phyloP scores from a whole-genome alignment of 1,140 invertebrate genomes.

The Stegodyphus mimosarum region DNA sequence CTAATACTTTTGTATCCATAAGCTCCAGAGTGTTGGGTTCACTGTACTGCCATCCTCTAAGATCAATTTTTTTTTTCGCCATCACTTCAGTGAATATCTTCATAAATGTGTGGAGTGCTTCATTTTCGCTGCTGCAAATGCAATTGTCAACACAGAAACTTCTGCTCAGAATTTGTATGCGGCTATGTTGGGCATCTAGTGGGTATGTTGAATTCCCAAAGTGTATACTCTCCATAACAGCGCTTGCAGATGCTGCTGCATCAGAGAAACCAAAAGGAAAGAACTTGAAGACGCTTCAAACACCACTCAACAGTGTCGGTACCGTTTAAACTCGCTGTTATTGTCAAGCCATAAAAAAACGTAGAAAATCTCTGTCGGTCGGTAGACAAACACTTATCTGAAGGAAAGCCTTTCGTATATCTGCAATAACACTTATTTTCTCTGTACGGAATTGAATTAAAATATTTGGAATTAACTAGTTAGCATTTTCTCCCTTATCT shows the following conservation, averaged over 20 bases:
- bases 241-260: background rate
- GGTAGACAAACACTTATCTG: too few species aligned
- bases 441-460: too few species aligned
- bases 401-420: too few species aligned
- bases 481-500: too few species aligned
- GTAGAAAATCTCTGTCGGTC: too few species aligned
- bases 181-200: too few species aligned
- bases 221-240: background rate
- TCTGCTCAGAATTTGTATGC: background rate
- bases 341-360: too few species aligned
- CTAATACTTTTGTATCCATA: background rate
- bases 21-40: background rate
- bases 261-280: background rate
- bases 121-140: background rate
- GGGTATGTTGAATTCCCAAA: background rate
- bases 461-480: too few species aligned
- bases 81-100: constrained; percentile 13
- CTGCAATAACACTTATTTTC: too few species aligned
- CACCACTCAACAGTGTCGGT: background rate
- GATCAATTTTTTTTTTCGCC: constrained; percentile 14
- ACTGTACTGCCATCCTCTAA: constrained; percentile 5
- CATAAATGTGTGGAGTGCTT: background rate
- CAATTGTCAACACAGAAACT: constrained; percentile 38
- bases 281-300: constrained; percentile 18
- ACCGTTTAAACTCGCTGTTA: background rate